Evolutionary conservation across 2,113 vertebrate species (phyloP).

Genomic region (Sinocyclocheilus maitianheensis): DNA sequence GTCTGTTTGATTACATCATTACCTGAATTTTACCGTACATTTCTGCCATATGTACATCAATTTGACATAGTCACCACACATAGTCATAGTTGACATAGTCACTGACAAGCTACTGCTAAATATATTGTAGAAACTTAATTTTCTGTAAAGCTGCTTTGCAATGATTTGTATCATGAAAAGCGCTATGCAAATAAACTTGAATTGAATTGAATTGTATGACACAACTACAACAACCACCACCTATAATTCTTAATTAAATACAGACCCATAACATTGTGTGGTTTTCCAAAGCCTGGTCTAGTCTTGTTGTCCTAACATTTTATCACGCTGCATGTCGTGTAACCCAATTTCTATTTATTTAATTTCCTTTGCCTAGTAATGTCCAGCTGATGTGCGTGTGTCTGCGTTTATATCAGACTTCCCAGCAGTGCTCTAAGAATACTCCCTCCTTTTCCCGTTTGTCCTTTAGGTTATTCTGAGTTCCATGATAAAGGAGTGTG

Average conservation of each 20-base stretch:
- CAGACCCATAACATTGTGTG: neutral
- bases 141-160: too few relatives aligned
- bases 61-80: too few relatives aligned
- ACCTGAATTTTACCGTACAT: too few relatives aligned
- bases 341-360: constrained; percentile 60
- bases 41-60: too few relatives aligned
- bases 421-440: constrained; percentile 49
- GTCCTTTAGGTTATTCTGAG: constrained; percentile 91
- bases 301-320: neutral
- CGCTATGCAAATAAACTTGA: too few relatives aligned
- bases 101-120: too few relatives aligned
- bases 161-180: too few relatives aligned
- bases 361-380: constrained; percentile 65
- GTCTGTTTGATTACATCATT: too few relatives aligned
- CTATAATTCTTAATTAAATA: neutral
- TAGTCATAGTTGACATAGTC: too few relatives aligned
- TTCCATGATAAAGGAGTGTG: constrained; percentile 99
- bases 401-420: constrained; percentile 40
- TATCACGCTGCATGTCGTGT: constrained; percentile 51
- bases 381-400: constrained; percentile 63
- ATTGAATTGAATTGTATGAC: neutral
- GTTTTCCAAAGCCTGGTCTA: neutral
- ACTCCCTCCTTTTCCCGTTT: constrained; percentile 45
- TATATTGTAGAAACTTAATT: too few relatives aligned
- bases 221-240: neutral